These are phyloP conservation scores for Larimichthys polyactis DNA, from an alignment of 2,113 vertebrate species.

Conservation along the genomic window DNA sequence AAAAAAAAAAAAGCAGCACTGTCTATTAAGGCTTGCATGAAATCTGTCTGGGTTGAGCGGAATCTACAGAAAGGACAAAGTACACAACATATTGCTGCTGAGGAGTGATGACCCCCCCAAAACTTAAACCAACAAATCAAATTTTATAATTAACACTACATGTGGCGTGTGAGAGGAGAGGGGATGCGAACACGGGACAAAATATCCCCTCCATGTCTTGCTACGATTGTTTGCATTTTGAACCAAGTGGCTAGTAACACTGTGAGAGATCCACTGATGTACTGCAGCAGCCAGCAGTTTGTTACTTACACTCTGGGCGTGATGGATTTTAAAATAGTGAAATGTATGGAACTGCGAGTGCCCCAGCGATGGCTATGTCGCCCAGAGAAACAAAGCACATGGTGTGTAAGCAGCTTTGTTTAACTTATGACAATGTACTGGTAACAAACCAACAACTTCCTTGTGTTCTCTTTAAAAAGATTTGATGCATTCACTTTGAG, in stretches of 20 bases:
- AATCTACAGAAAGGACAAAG: conserved; percentile 16
- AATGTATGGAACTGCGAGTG: background rate
- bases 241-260: background rate
- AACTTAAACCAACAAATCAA: background rate
- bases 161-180: conserved; percentile 17
- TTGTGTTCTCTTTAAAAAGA: background rate
- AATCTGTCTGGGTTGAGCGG: conserved; percentile 52
- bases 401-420: conserved; percentile 8
- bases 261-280: background rate
- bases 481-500: conserved; percentile 14
- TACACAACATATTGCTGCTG: conserved; percentile 28
- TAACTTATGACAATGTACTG: background rate
- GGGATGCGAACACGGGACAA: background rate
- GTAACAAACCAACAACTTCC: conserved; percentile 3
- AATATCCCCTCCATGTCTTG: conserved; percentile 21
- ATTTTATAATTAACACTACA: conserved; percentile 20
- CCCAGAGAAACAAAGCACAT: background rate
- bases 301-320: background rate
- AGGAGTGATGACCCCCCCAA: background rate
- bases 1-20: conserved; percentile 64
- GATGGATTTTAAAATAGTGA: background rate
- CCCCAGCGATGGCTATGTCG: background rate
- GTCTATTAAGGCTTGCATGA: conserved; percentile 80
- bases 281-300: conserved; percentile 12
- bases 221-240: conserved; percentile 32